Evolutionary conservation across 2,113 vertebrate genomes (phyloP).

Genomic region (Passer domesticus): DNA sequence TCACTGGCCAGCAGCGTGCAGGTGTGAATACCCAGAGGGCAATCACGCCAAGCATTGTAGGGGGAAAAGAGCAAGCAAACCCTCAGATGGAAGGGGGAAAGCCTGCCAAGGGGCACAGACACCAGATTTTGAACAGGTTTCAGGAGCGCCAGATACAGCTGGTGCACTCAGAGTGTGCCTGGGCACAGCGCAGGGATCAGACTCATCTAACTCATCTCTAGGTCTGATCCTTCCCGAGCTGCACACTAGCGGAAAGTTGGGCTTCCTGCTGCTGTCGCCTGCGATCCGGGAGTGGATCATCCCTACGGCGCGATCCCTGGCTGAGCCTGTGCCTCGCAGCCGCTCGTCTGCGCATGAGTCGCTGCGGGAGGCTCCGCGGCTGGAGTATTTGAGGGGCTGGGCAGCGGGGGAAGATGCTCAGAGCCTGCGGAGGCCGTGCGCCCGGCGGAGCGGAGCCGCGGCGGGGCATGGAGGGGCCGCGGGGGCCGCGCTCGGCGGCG

Average conservation of each 20-base stretch:
- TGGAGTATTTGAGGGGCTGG: slow-evolving; percentile 10
- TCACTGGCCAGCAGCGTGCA: neutral
- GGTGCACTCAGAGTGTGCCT: accelerated
- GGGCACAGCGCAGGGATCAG: neutral
- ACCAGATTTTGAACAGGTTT: neutral
- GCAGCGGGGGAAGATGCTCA: slow-evolving; percentile 3
- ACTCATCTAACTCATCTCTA: neutral
- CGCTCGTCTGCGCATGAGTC: slow-evolving; percentile 11
- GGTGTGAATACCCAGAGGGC: neutral
- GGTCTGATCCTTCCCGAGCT: neutral
- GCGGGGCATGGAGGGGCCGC: neutral
- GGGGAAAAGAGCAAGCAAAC: neutral
- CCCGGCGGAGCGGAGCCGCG: neutral
- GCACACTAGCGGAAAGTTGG: neutral
- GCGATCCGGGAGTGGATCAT: neutral
- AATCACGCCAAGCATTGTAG: neutral
- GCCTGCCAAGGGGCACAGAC: neutral
- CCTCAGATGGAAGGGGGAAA: neutral
- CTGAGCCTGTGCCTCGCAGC: slow-evolving; percentile 17
- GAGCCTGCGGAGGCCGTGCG: neutral
- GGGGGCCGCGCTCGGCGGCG: neutral
- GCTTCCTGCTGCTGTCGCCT: neutral
- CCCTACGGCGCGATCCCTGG: neutral
- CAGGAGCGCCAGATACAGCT: neutral
- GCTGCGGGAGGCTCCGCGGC: neutral